phyloP scores from a whole-genome alignment of 2,113 vertebrate genomes.

The Phyllopteryx taeniolatus region DNA sequence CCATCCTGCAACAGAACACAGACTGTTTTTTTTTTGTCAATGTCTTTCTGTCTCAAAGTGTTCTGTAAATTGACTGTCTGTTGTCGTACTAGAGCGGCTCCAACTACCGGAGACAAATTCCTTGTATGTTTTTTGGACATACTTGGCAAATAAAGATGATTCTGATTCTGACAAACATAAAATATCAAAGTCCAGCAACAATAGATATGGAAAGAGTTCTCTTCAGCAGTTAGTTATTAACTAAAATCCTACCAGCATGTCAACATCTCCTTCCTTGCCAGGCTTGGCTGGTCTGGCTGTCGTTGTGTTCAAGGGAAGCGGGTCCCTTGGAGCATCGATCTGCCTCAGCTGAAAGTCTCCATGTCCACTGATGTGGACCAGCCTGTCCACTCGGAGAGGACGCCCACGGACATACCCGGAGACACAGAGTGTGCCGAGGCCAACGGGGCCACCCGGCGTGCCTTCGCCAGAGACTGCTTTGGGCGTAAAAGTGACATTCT shows the following conservation, averaged over 20 bases:
- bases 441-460: constrained; percentile 46
- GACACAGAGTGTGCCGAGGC: constrained; percentile 84
- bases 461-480: constrained; percentile 37
- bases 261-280: constrained; percentile 70
- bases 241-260: constrained; percentile 71
- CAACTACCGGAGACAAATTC: too few relatives aligned
- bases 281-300: constrained; percentile 61
- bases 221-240: neutral
- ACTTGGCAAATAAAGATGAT: too few relatives aligned
- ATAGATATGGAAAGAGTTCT: neutral
- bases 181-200: neutral
- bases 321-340: constrained; percentile 85
- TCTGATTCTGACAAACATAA: neutral
- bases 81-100: too few relatives aligned
- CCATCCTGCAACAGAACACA: constrained; percentile 76
- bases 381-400: constrained; percentile 79
- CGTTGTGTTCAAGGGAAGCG: constrained; percentile 76
- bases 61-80: too few relatives aligned
- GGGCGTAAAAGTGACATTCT: constrained; percentile 75
- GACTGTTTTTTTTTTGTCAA: too few relatives aligned
- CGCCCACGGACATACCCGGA: constrained; percentile 89
- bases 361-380: constrained; percentile 88
- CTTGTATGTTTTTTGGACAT: too few relatives aligned
- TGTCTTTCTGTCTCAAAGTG: too few relatives aligned
- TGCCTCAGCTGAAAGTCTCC: constrained; percentile 94